These are phyloP conservation scores for Acrocephalus scirpaceus DNA, from an alignment of 2,797 vertebrate genomes.

Conservation along the genomic window DNA sequence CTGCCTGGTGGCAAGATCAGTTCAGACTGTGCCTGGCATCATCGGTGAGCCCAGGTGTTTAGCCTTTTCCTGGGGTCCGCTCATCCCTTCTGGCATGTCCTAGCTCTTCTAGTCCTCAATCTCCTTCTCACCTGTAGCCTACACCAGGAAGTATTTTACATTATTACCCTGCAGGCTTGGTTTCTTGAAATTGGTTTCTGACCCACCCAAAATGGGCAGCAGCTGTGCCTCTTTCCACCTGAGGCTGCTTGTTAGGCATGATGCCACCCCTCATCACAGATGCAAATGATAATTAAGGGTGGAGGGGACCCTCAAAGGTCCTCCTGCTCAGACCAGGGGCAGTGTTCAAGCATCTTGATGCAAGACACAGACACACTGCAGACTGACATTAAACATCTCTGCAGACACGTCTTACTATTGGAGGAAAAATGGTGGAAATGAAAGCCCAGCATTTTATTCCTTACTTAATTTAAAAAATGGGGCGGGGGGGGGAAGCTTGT, in stretches of 20 bases:
- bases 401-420: neutral
- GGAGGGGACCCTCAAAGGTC: neutral
- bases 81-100: neutral
- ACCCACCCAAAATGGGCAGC: neutral
- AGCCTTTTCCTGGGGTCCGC: neutral
- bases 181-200: conserved; percentile 24
- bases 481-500: neutral
- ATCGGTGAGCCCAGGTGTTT: neutral
- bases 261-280: neutral
- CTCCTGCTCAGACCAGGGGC: neutral
- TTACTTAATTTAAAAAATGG: neutral
- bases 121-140: neutral
- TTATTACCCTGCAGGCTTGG: neutral
- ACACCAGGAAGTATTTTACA: neutral
- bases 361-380: neutral
- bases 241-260: neutral
- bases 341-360: neutral
- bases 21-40: neutral
- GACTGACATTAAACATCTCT: conserved; percentile 21
- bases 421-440: conserved; percentile 16
- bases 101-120: neutral
- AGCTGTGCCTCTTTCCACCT: neutral
- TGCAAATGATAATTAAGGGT: neutral
- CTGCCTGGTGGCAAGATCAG: neutral
- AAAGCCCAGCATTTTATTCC: conserved; percentile 35